Base-by-base conservation (phyloP, 2,888 invertebrate species). In the Aquatica leii region DNA sequence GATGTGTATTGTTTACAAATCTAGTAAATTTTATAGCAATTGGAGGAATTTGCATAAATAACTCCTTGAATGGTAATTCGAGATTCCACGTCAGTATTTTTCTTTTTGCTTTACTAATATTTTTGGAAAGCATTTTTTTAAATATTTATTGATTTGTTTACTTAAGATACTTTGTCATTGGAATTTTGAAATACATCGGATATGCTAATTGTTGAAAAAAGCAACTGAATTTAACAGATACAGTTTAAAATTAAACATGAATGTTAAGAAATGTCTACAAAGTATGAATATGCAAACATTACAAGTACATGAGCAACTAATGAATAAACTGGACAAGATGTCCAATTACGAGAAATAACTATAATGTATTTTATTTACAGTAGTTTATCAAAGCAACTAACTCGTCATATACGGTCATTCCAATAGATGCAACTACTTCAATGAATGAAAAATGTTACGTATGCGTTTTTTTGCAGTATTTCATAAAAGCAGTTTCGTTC, bases 401-500 rank as follows among this genome's bases (percentile, higher is more conserved):
- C 66, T 69, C 58, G 65, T 71, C 74, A 67, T 74, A 75, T 76
- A 75, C 73, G 76, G 76, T 68, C 72, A 75, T 71, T 72, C 72
- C 71, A 70, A 67, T 71, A 71, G 69, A 70, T 71, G 62, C 69
- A 69, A 68, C 70, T 63, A 69, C 70, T 72, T 72, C 70, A 72
- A 74, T 74, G 75, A 73, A 71, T 71, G 66, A 69, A 62, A 65
- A 66, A 66, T 66, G 52, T 55, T 62, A 60, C 59, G 49, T 50
- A 37, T 43, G 58, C 52, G 41, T 51, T 61, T 37, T 51, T 52
- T 51, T 40, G 49, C 48, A 37, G 24, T 56, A 61, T 61, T 56
- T 61, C 54, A 56, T 50, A 18, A 40, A 49, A 56, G 51, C 43
- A 50, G 53, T 20, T 35, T 46, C 52, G 37, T 48, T 54, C 11